Conservation (phyloP, 2,888 invertebrate species). For the Eugnorisma glareosa region DNA sequence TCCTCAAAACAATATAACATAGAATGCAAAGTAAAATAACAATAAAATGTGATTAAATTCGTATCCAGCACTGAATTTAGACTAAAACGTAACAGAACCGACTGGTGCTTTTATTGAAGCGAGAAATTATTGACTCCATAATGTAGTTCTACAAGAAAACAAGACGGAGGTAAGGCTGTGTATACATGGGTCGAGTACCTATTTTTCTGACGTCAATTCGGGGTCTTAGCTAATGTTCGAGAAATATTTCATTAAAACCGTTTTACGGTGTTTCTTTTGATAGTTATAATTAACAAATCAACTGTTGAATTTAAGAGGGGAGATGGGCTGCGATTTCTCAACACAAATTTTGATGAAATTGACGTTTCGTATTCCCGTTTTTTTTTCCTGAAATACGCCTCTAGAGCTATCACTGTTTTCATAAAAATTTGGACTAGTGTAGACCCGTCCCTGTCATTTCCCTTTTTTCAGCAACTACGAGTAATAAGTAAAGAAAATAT, state of each 20-base stretch:
- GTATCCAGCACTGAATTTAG: conserved; percentile 49
- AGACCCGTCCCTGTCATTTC: too few relatives aligned
- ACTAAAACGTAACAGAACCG: conserved; percentile 53
- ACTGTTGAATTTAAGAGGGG: neutral
- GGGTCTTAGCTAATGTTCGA: neutral
- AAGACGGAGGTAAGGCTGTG: conserved; percentile 71
- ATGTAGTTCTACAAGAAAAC: conserved; percentile 73
- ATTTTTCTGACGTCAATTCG: neutral
- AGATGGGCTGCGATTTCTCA: too few relatives aligned
- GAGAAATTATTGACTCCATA: conserved; percentile 57
- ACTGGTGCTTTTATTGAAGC: conserved; percentile 61
- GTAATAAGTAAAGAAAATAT: too few relatives aligned
- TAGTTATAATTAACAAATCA: neutral
- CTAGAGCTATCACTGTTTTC: too few relatives aligned
- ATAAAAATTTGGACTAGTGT: too few relatives aligned
- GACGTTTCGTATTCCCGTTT: too few relatives aligned
- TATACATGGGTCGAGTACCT: conserved; percentile 59
- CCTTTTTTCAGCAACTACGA: too few relatives aligned
- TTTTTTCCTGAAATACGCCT: too few relatives aligned
- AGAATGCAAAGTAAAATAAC: neutral
- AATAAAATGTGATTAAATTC: conserved; percentile 24
- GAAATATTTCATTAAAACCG: too few relatives aligned
- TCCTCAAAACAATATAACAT: conserved; percentile 15
- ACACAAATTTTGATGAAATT: too few relatives aligned
- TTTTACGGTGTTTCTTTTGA: too few relatives aligned